Evolutionary conservation across 2,888 invertebrate genomes (phyloP).

Genomic region (Priapulus caudatus): DNA sequence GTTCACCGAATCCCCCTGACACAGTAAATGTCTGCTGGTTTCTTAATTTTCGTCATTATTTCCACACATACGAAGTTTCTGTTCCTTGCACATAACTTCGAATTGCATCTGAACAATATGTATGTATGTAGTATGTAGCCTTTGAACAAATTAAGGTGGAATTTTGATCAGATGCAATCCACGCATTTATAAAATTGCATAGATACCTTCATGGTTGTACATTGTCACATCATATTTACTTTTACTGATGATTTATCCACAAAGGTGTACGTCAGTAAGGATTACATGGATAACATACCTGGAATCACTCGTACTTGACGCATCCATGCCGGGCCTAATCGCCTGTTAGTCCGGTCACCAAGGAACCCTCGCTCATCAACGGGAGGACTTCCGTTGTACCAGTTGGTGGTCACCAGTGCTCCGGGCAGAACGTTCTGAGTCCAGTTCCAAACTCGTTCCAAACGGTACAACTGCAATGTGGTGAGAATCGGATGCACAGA

Average conservation of each 20-base stretch:
- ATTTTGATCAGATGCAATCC: no score
- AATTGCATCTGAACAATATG: no score
- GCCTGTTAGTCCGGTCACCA: conserved; percentile 33
- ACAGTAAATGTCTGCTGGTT: no score
- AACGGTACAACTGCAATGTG: no score
- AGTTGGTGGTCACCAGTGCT: conserved; percentile 18
- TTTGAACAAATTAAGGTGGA: no score
- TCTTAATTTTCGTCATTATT: no score
- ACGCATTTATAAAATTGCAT: no score
- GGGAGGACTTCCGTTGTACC: conserved; percentile 36
- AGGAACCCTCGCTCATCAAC: conserved; percentile 35
- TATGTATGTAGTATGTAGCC: no score
- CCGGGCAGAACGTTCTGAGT: not conserved
- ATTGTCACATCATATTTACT: not conserved
- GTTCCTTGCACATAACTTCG: no score
- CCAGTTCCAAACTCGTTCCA: not conserved
- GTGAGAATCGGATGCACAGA: no score
- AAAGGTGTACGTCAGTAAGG: not conserved
- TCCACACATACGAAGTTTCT: no score
- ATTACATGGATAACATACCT: conserved; percentile 23
- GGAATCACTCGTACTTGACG: conserved; percentile 32
- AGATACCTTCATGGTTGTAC: not conserved
- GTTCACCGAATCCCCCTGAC: no score
- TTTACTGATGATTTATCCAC: not conserved
- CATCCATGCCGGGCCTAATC: conserved; percentile 38